Evolutionary conservation across 2,888 invertebrate species (phyloP).

Genomic region (Drosophila gaucha): DNA sequence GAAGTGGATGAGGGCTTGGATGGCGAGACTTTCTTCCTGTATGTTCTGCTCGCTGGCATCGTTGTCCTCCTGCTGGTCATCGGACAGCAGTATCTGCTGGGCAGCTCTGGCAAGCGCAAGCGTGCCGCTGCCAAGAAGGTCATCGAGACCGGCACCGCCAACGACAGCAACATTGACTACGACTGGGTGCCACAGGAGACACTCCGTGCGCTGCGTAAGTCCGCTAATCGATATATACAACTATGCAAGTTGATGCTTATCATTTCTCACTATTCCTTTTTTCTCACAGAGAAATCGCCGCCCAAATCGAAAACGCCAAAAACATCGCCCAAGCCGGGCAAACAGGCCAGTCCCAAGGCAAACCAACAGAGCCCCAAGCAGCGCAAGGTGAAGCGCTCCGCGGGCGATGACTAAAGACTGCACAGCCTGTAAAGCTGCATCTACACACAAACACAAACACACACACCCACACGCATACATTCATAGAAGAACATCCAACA

Average conservation of each 20-base stretch:
- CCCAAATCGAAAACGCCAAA: conserved; percentile 87
- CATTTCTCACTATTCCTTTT: not conserved
- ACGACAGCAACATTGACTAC: conserved; percentile 96
- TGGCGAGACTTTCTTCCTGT: conserved; percentile 99
- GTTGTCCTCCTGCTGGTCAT: conserved; percentile 94
- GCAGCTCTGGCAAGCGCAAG: conserved; percentile 91
- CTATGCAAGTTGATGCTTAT: not conserved
- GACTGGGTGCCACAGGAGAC: conserved; percentile 99
- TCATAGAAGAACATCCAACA: conserved; percentile 34
- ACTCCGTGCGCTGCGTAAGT: conserved; percentile 92
- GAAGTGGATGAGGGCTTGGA: conserved; percentile 99
- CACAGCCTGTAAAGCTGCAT: conserved; percentile 21
- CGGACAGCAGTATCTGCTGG: conserved; percentile 94
- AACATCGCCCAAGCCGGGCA: conserved; percentile 85
- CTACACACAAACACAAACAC: conserved; percentile 19
- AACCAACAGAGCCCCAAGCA: conserved; percentile 89
- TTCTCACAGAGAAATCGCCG: conserved; percentile 89
- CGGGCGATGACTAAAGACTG: conserved; percentile 87
- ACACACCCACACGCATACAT: conserved; percentile 10
- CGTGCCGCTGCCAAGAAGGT: conserved; percentile 86
- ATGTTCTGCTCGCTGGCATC: conserved; percentile 96
- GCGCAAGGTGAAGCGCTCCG: conserved; percentile 91
- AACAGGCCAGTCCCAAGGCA: conserved; percentile 87
- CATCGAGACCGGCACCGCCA: conserved; percentile 96
- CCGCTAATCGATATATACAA: no score